Evolutionary conservation across 2,888 invertebrate genomes (phyloP), one percentile per base, ranked within the genome.

Genomic region (Cryptosula pallasiana): DNA sequence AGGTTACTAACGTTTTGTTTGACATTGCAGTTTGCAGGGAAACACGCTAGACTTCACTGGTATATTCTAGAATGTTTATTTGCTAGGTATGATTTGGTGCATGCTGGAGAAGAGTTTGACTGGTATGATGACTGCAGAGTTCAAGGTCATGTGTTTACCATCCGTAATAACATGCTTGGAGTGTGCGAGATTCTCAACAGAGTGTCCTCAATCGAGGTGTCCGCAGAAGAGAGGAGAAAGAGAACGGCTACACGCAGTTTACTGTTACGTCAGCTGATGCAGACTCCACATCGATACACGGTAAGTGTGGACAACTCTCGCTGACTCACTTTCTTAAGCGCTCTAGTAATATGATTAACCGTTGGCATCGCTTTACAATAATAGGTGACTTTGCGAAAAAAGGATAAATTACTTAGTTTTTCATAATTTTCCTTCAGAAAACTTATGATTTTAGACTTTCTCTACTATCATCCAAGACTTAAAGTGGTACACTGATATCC

Each of bases 141-240:
- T 3, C 16, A 32, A 27, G 63, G 63, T 32, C 3, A 32, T 32
- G 63, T 63, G 34, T 63, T 63, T n/a, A 32, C 63, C 63, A 63
- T 63, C 63, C 63, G 63, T 32, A 63, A 20, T 27, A 63, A 63
- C 63, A 63, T 63, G 13, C n/a, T 63, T 9, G 63, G 13, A 2
- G 63, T 63, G 32, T 63, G 29, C 2, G 63, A 63, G 63, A 32
- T 63, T 20, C 63, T 63, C 63, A 63, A 63, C 32, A 27, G 63
- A 63, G 63, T 63, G 32, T 27, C 32, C 2, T 2, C 25, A 32
- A 32, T 32, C 9, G 63, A 63, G 63, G 5, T 9, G 3, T 27
- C 29, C 32, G 32, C 9, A 5, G 63, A 27, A 32, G 29, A 63
- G 9, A 32, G 25, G 5, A 9, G 32, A 32, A 27, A 63, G 34